Percentiles rank a stretch among this genome's conserved stretches.
Conservation (phyloP, 2,113 vertebrate species). For the Antennarius striatus region DNA sequence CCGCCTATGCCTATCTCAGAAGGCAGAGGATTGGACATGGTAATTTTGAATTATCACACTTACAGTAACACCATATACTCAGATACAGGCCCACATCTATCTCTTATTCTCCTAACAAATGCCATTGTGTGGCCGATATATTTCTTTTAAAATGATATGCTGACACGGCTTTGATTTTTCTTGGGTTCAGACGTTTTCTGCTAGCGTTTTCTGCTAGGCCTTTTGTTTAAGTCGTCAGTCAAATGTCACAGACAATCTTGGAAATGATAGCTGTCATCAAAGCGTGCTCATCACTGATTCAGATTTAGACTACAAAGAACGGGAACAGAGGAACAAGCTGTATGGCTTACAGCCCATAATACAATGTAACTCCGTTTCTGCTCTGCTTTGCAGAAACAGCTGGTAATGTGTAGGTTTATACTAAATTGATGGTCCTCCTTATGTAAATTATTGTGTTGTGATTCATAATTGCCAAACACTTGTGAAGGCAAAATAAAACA, state of each 20-base stretch:
- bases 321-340: slow-evolving; percentile 24
- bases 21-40: slow-evolving; percentile 71
- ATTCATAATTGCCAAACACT: slow-evolving; percentile 6
- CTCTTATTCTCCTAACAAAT: slow-evolving; percentile 64
- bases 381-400: slow-evolving; percentile 22
- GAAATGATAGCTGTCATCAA: slow-evolving; percentile 45
- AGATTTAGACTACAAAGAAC: slow-evolving; percentile 35
- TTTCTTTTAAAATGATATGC: slow-evolving; percentile 50
- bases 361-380: slow-evolving; percentile 17
- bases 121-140: slow-evolving; percentile 63
- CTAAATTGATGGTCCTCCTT: slow-evolving; percentile 6
- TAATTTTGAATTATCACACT: slow-evolving; percentile 77
- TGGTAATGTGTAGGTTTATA: neutral
- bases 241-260: slow-evolving; percentile 38
- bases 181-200: slow-evolving; percentile 32
- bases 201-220: slow-evolving; percentile 12
- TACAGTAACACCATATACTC: slow-evolving; percentile 59
- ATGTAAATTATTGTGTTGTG: slow-evolving; percentile 12
- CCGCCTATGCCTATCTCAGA: slow-evolving; percentile 67
- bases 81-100: slow-evolving; percentile 64
- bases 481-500: slow-evolving; percentile 11
- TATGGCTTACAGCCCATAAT: slow-evolving; percentile 2
- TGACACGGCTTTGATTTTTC: slow-evolving; percentile 62
- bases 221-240: slow-evolving; percentile 40
- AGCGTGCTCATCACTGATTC: slow-evolving; percentile 34